A percentile compares a stretch with the other conserved stretches of the same genome.
Evolutionary conservation across 2,113 vertebrate genomes (phyloP).

Genomic region (Macrotis lagotis): DNA sequence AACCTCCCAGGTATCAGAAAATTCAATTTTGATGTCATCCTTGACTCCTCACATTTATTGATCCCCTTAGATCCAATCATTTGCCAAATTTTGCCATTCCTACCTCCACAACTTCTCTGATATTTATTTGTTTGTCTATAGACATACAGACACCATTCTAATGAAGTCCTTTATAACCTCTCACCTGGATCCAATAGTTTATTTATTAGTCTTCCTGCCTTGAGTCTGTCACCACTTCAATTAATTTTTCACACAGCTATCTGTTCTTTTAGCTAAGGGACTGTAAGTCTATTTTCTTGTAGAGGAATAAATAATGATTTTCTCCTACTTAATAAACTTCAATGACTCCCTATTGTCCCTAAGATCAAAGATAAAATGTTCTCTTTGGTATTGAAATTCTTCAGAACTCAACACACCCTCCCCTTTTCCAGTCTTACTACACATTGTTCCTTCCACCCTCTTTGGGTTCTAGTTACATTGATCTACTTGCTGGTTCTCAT

Average conservation of each 20-base stretch:
- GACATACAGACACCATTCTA: neutral
- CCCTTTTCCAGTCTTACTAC: neutral
- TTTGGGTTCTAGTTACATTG: neutral
- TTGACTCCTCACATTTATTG: neutral
- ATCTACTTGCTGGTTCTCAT: neutral
- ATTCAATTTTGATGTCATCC: neutral
- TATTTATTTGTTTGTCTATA: neutral
- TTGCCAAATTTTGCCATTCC: neutral
- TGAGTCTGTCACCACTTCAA: neutral
- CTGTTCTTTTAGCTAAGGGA: neutral
- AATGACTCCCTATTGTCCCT: neutral
- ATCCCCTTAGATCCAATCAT: neutral
- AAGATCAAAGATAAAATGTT: neutral
- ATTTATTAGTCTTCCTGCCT: neutral
- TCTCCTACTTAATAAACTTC: neutral
- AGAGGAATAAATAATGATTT: neutral
- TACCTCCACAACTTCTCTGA: neutral
- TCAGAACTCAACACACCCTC: neutral
- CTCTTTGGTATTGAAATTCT: neutral
- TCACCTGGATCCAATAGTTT: neutral
- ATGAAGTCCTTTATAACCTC: neutral
- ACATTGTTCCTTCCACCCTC: neutral
- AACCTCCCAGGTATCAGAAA: neutral
- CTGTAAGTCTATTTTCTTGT: neutral
- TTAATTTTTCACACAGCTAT: neutral